Evolutionary conservation across 1,140 invertebrate genomes (phyloP), one percentile per base, ranked within the genome.

Genomic region (Platyscapa corneri): DNA sequence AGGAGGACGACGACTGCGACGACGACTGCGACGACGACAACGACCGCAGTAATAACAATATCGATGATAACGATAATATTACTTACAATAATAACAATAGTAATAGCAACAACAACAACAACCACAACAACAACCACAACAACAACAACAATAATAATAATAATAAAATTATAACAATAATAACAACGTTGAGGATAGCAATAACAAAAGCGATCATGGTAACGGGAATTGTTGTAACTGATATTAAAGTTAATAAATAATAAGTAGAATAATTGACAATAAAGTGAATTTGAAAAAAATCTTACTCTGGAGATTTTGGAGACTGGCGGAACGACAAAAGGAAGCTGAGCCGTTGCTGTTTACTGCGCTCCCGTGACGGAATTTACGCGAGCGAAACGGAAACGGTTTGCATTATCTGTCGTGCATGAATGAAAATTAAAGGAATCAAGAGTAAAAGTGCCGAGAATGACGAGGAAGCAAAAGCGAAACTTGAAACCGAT

Each of bases 161-260:
- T 56, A 56, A n/a, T 65, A 65, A 65, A n/a, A 65, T 30, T 30
- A 30, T 30, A 65, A 65, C 60, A 30, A 65, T 72, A 72, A 37
- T 37, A 14, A 72, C 18, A 37, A 72, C 16, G 10, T 67, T 64
- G 60, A 83, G 18, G 46, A 82, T 65, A 77, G 49, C 56, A 83
- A 82, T 81, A 82, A 85, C 56, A 56, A 86, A 20, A 87, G 77
- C 20, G 56, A 53, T 20, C 49, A 64, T 78, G 27, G 37, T 20
- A 3, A 37, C 18, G 5, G 37, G 37, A 23, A 37, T 37, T 7
- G 18, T 20, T n/a, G 12, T 18, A 30, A n/a, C 12, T 30, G 6
- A 7, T 65, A 46, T 46, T 64, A 64, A n/a, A 8, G 6, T 5
- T 64, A 64, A 64, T n/a, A n/a, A 70, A 70, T 23, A 32, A 34